phyloP scores from a whole-genome alignment of 1,140 invertebrate genomes.

The Helicoverpa zea region DNA sequence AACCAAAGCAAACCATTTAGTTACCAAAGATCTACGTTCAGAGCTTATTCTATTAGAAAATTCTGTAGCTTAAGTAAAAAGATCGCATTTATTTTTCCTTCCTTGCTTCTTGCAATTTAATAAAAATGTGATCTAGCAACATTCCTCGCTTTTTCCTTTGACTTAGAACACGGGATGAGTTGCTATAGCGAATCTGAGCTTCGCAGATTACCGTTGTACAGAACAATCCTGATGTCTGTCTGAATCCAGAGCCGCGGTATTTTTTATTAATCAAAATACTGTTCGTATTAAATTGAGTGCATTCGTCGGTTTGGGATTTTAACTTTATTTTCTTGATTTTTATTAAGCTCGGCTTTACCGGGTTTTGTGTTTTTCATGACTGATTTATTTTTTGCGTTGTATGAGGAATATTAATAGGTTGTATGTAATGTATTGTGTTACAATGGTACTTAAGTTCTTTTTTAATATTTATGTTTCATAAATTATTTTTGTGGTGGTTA shows the following conservation, averaged over 20 bases:
- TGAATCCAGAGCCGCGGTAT: conserved; percentile 49
- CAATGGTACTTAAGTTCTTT: neutral
- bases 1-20: too few species aligned
- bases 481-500: neutral
- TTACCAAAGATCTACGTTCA: neutral
- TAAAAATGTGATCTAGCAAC: too few species aligned
- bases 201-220: conserved; percentile 60
- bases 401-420: conserved; percentile 4
- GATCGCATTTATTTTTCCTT: neutral
- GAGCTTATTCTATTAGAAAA: neutral
- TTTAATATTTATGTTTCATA: neutral
- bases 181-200: conserved; percentile 50
- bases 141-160: neutral
- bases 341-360: conserved; percentile 8
- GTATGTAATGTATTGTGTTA: neutral
- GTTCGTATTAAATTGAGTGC: conserved; percentile 29
- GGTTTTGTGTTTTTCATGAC: conserved; percentile 28
- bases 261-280: conserved; percentile 47
- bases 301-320: conserved; percentile 1
- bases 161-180: conserved; percentile 44
- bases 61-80: neutral
- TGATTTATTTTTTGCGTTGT: conserved; percentile 29
- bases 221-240: conserved; percentile 54
- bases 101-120: too few species aligned
- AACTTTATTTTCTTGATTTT: conserved; percentile 32